Conservation (phyloP, 1,140 invertebrate species). For the Leptonema lineaticorne region DNA sequence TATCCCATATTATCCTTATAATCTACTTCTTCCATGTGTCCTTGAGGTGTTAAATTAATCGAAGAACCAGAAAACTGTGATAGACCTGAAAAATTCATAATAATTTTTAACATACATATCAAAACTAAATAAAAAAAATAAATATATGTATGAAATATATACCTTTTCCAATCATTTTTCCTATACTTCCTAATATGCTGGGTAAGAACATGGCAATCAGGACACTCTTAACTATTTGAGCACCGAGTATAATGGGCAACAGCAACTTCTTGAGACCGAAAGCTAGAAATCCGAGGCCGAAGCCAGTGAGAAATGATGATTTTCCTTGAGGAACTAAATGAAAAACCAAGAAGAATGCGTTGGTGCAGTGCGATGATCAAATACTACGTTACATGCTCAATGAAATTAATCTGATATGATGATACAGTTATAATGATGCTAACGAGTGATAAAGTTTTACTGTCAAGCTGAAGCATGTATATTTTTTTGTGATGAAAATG, state of each 20-base stretch:
- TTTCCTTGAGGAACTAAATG: slow-evolving; percentile 50
- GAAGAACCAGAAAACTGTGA: slow-evolving; percentile 53
- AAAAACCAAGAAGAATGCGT: slow-evolving; percentile 29
- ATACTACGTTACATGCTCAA: neutral
- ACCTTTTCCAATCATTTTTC: slow-evolving; percentile 81
- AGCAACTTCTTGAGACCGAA: slow-evolving; percentile 79
- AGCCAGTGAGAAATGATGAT: slow-evolving; percentile 67
- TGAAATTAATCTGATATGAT: neutral
- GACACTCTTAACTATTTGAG: slow-evolving; percentile 77
- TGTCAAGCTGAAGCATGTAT: neutral
- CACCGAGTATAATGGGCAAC: slow-evolving; percentile 73
- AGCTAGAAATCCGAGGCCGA: slow-evolving; percentile 71
- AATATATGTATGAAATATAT: slow-evolving; percentile 38
- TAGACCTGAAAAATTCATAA: slow-evolving; percentile 45
- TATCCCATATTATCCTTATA: slow-evolving; percentile 43
- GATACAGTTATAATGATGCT: neutral
- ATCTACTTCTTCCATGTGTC: slow-evolving; percentile 47
- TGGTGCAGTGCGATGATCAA: slow-evolving; percentile 32
- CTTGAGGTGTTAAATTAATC: slow-evolving; percentile 46
- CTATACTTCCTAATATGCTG: slow-evolving; percentile 76
- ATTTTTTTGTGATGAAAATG: slow-evolving; percentile 1
- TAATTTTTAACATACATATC: neutral
- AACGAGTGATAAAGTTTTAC: neutral
- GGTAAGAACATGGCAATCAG: slow-evolving; percentile 79
- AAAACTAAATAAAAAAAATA: neutral